Percentiles rank a stretch among this genome's conserved stretches.
These are phyloP conservation scores for Mus minutoides DNA, from an alignment of 2,797 vertebrate species.

Conservation along the genomic window DNA sequence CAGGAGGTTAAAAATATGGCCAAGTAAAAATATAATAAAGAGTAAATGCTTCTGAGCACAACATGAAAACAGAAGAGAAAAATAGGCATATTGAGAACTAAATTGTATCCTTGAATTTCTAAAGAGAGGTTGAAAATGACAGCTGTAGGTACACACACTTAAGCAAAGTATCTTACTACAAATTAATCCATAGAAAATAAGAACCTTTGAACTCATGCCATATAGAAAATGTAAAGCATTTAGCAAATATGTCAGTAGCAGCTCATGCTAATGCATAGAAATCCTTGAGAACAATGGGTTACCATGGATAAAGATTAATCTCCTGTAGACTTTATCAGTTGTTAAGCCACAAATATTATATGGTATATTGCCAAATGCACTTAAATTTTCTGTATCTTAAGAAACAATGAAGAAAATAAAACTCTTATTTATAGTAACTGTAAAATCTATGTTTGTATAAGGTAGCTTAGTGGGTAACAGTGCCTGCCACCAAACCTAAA, in stretches of 20 bases:
- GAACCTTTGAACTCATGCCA: constrained; percentile 51
- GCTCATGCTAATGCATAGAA: not conserved
- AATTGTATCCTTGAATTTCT: constrained; percentile 57
- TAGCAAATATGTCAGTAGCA: not conserved
- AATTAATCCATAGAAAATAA: constrained; percentile 15
- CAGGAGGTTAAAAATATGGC: constrained; percentile 48
- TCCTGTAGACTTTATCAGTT: not conserved
- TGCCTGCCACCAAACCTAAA: not conserved
- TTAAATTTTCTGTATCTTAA: not conserved
- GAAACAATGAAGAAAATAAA: constrained; percentile 4
- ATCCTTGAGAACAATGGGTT: not conserved
- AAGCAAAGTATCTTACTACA: constrained; percentile 39
- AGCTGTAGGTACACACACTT: constrained; percentile 22
- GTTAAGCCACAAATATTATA: not conserved
- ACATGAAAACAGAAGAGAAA: constrained; percentile 14
- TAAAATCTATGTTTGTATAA: not conserved
- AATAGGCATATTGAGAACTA: constrained; percentile 19
- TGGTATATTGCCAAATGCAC: not conserved
- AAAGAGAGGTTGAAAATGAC: not conserved
- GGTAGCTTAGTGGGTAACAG: not conserved
- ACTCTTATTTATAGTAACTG: not conserved
- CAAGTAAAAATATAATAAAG: constrained; percentile 66
- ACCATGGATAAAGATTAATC: not conserved
- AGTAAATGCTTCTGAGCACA: constrained; percentile 50
- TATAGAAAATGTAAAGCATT: constrained; percentile 9